Conservation (phyloP, 2,888 invertebrate genomes). For the Netelia virgata region DNA sequence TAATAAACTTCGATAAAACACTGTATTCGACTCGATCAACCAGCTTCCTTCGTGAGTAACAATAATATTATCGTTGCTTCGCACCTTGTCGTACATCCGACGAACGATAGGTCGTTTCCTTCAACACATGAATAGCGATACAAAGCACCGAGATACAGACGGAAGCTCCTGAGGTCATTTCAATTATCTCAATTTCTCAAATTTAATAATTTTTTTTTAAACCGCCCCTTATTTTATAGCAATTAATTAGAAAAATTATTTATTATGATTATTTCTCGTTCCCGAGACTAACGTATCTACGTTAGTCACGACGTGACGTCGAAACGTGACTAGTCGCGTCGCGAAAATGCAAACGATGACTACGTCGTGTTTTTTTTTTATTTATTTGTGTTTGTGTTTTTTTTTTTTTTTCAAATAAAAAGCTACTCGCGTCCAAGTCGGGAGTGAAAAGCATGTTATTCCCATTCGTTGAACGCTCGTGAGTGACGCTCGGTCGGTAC, state of each 20-base stretch:
- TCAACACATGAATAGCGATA: conserved; percentile 77
- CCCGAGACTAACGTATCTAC: neutral
- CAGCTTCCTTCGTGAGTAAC: neutral
- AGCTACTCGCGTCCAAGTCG: neutral
- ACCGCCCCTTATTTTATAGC: too few relatives aligned
- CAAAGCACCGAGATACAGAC: conserved; percentile 82
- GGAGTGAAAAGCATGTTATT: neutral
- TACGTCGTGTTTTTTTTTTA: too few relatives aligned
- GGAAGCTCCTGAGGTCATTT: conserved; percentile 78
- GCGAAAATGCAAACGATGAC: too few relatives aligned
- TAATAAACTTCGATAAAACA: neutral
- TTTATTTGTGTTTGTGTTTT: too few relatives aligned
- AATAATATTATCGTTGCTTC: conserved; percentile 24
- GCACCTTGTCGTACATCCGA: conserved; percentile 59
- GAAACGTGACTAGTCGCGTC: conserved; percentile 12
- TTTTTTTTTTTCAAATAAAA: neutral
- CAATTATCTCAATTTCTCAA: neutral
- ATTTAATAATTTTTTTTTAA: too few relatives aligned
- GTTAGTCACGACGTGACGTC: conserved; percentile 31
- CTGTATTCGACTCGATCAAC: neutral
- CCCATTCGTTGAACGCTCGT: neutral
- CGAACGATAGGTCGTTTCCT: conserved; percentile 65
- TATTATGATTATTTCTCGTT: too few relatives aligned
- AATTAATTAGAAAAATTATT: too few relatives aligned
- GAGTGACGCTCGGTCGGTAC: neutral